These are phyloP conservation scores for Pangasius sanitwongsei DNA, from an alignment of 2,797 vertebrate genomes.

Conservation along the genomic window DNA sequence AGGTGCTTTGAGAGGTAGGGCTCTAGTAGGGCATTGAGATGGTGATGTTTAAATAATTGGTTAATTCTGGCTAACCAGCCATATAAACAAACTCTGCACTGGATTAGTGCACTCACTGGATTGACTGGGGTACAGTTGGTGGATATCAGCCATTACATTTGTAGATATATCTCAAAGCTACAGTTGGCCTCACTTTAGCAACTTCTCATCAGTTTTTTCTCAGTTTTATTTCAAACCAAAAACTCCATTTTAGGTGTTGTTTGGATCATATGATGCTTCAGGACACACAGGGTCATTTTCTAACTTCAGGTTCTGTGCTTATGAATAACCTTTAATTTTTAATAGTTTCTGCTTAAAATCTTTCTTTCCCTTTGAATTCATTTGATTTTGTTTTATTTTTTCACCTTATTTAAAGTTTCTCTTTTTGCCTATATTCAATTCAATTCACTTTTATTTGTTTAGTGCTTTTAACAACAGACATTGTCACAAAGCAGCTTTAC, in stretches of 20 bases:
- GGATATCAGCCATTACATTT: background rate
- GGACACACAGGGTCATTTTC: background rate
- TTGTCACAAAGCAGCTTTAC: too few species aligned
- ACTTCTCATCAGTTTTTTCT: background rate
- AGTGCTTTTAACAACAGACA: too few species aligned
- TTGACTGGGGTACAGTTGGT: background rate
- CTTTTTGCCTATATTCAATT: too few species aligned
- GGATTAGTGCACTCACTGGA: background rate
- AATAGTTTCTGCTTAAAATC: too few species aligned
- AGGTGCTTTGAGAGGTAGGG: background rate
- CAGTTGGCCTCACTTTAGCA: background rate
- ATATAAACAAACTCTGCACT: background rate
- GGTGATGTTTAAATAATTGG: background rate
- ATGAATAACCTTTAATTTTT: background rate
- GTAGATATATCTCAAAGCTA: background rate
- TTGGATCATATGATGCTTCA: background rate
- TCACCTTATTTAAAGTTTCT: background rate
- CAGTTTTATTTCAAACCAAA: background rate
- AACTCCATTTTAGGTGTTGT: background rate
- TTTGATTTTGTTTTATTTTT: background rate
- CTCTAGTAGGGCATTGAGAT: background rate
- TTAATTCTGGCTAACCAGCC: constrained; percentile 1
- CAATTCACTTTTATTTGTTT: too few species aligned
- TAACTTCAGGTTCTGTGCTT: too few species aligned
- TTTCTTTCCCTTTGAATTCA: background rate